Base-by-base conservation (phyloP, 1,140 invertebrate genomes). In the Oryzaephilus surinamensis region DNA sequence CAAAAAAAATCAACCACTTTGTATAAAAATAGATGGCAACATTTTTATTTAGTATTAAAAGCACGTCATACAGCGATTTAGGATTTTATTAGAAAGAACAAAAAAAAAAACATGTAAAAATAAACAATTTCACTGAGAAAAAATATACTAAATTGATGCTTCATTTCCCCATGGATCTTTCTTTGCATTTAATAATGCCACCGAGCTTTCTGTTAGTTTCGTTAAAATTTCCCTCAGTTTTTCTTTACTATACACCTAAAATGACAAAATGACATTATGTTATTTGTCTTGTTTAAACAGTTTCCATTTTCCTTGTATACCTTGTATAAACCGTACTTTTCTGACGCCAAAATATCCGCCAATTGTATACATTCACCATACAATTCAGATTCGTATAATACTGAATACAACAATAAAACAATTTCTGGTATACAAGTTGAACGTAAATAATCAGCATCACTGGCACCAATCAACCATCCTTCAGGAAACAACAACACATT, bases 401-500 rank as follows among this genome's bases (percentile, higher is more conserved):
- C 79, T 29, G 76, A 81, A 46, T 87, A 74, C 3, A 95, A 66
- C 6, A 95, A 67, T 28, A 89, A 66, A 3, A 77, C 74, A 28
- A 91, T 70, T 69, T 89, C 81, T 3, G 91, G 91, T 50, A 97
- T 77, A 53, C 84, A 89, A 6, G 84, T 65, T 46, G 78, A 74
- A 35, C 90, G 73, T 7, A 97, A 62, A 46, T 57, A 58, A 2
- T 61, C 54, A 36, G 61, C 61, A 35, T 69, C 64, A 40, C 66
- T 69, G 4, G 73, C 68, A 60, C 93, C 89, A 14, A 79, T 73
- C 37, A 96, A 69, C 91, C 91, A 97, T 26, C 82, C 83, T 48
- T 88, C 81, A 23, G 88, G 82, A 57, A 95, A 95, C 2, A 91
- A 57, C 15, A 97, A 58, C 5, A 95, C 81, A 64, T 94, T 93